Evolutionary conservation across 2,888 invertebrate species (phyloP).

Genomic region (Trichopria drosophilae): DNA sequence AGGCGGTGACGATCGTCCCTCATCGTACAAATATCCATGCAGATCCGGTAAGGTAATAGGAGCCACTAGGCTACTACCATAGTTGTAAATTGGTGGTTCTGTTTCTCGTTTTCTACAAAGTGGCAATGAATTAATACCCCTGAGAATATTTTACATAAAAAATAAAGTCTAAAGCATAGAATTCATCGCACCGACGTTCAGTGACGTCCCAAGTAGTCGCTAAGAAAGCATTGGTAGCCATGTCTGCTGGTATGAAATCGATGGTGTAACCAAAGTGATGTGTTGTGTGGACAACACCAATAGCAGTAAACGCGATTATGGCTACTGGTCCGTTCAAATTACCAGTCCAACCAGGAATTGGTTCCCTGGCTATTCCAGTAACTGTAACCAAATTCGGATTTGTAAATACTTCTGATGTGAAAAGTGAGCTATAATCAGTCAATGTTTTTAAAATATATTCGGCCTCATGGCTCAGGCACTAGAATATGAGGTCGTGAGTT

Average conservation of each 20-base stretch:
- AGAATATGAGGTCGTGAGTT: too few species aligned
- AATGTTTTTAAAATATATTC: not conserved
- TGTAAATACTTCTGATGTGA: too few species aligned
- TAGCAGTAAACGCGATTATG: conserved; percentile 17
- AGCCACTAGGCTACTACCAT: conserved; percentile 78
- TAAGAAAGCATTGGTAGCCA: conserved; percentile 40
- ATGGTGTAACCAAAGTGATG: conserved; percentile 22
- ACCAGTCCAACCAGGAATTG: conserved; percentile 37
- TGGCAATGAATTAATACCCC: not conserved
- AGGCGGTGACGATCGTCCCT: conserved; percentile 25
- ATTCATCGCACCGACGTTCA: conserved; percentile 23
- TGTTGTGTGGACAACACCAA: conserved; percentile 36
- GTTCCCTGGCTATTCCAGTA: conserved; percentile 37
- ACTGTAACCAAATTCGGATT: conserved; percentile 35
- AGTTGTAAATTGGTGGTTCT: conserved; percentile 73
- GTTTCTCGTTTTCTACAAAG: conserved; percentile 26
- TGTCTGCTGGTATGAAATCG: conserved; percentile 43
- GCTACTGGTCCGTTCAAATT: conserved; percentile 36
- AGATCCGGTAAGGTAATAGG: conserved; percentile 21
- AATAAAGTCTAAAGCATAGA: not conserved
- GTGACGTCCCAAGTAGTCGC: conserved; percentile 41
- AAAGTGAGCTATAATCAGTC: too few species aligned
- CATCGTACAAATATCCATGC: conserved; percentile 9
- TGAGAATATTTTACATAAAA: too few species aligned
- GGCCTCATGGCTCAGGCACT: not conserved